Percentiles rank a stretch among this genome's conserved stretches.
These are phyloP conservation scores for Napeogenes inachia DNA, from an alignment of 2,888 invertebrate genomes.

Conservation along the genomic window DNA sequence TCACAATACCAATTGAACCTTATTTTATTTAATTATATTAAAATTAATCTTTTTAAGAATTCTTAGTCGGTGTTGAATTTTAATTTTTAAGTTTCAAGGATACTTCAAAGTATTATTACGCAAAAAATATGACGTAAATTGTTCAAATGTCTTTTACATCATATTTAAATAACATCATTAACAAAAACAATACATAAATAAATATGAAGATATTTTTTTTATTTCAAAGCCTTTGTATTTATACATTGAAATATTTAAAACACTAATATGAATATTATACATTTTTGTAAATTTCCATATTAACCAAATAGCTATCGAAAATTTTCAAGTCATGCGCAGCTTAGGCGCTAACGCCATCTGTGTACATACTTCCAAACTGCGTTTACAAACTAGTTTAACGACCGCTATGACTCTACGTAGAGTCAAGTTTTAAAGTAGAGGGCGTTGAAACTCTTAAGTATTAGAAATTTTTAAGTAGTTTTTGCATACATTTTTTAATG, in stretches of 20 bases:
- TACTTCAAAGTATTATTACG: background rate
- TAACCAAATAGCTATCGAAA: background rate
- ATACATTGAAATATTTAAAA: no score
- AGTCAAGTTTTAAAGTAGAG: slow-evolving; percentile 8
- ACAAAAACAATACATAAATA: background rate
- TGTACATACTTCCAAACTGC: background rate
- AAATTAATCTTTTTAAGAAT: no score
- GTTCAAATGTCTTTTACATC: background rate
- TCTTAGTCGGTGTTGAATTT: no score
- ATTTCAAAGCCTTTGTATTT: background rate
- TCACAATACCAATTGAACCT: no score
- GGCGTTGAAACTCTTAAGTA: slow-evolving; percentile 2
- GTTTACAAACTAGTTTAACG: background rate
- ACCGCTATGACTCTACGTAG: background rate
- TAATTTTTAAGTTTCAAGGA: background rate
- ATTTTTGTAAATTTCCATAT: no score
- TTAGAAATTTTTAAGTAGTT: no score
- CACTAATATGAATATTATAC: no score
- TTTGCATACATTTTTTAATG: no score
- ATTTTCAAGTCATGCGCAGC: background rate
- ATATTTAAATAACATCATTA: background rate
- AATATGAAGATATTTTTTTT: background rate
- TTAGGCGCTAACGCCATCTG: slow-evolving; percentile 13
- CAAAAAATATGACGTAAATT: background rate
- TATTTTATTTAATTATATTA: no score